These are phyloP conservation scores for Passer domesticus DNA, from an alignment of 2,113 vertebrate species.

Conservation along the genomic window DNA sequence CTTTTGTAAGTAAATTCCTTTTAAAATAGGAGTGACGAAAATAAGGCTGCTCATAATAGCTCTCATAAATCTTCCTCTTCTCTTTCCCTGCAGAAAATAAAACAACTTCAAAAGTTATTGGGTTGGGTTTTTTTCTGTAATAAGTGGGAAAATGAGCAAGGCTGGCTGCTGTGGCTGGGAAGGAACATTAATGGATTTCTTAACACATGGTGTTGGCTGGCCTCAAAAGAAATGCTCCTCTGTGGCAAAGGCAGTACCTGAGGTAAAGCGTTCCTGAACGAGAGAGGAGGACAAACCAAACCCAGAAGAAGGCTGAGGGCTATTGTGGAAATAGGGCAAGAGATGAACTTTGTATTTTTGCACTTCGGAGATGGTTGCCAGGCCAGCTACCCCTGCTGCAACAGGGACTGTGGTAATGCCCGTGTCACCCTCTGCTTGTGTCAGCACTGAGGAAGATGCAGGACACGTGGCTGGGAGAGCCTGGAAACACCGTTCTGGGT, in stretches of 20 bases:
- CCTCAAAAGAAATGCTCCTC: not conserved
- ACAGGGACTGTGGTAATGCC: too few species aligned
- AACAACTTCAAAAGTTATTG: not conserved
- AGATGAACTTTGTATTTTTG: not conserved
- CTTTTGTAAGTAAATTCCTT: not conserved
- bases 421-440: not conserved
- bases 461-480: not conserved
- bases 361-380: not conserved
- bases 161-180: not conserved
- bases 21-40: not conserved
- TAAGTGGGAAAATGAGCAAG: not conserved
- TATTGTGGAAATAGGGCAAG: not conserved
- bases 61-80: not conserved
- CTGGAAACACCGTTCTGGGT: not conserved
- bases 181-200: not conserved
- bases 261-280: not conserved
- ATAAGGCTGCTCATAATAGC: not conserved
- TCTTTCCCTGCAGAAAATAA: not conserved
- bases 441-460: not conserved
- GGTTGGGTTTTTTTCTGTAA: not conserved
- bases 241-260: not conserved
- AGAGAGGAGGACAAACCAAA: not conserved
- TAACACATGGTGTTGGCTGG: not conserved
- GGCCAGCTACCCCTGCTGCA: not conserved
- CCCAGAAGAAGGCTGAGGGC: not conserved